Conservation (phyloP, 2,888 invertebrate genomes). For the Chouioia cunea region DNA sequence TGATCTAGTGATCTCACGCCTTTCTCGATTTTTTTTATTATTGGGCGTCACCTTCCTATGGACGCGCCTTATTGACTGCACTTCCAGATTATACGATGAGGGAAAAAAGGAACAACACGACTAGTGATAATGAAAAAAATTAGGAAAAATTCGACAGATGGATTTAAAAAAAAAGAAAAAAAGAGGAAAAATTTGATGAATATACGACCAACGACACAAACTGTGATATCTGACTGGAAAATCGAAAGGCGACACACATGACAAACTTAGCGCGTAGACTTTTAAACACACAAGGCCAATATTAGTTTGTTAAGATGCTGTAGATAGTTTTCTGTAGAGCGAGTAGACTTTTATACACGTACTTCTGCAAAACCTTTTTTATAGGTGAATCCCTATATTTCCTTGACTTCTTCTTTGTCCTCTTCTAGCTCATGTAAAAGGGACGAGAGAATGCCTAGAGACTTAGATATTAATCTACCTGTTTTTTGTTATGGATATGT, state of each 20-base stretch:
- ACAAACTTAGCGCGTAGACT: conserved; percentile 12
- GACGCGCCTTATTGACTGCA: too few species aligned
- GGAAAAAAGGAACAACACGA: too few species aligned
- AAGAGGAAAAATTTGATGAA: background rate
- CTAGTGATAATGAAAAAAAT: too few species aligned
- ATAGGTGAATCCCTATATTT: too few species aligned
- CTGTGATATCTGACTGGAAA: conserved; percentile 49
- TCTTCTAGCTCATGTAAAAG: too few species aligned
- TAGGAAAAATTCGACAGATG: too few species aligned
- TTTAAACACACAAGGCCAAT: conserved; percentile 56
- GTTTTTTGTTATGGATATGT: conserved; percentile 63
- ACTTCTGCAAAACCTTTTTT: too few species aligned
- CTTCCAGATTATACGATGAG: too few species aligned
- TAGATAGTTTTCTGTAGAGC: conserved; percentile 60
- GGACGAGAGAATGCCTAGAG: conserved; percentile 50
- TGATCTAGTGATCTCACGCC: conserved; percentile 78
- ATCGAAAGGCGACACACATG: conserved; percentile 41
- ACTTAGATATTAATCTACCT: conserved; percentile 58
- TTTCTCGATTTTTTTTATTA: conserved; percentile 31
- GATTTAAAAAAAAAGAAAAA: too few species aligned
- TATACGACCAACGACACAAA: conserved; percentile 43
- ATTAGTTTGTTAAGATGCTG: conserved; percentile 60
- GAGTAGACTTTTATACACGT: background rate
- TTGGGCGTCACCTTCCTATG: too few species aligned
- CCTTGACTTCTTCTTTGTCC: too few species aligned